Conservation (phyloP, 2,888 invertebrate genomes). For the Trichogramma evanescens region DNA sequence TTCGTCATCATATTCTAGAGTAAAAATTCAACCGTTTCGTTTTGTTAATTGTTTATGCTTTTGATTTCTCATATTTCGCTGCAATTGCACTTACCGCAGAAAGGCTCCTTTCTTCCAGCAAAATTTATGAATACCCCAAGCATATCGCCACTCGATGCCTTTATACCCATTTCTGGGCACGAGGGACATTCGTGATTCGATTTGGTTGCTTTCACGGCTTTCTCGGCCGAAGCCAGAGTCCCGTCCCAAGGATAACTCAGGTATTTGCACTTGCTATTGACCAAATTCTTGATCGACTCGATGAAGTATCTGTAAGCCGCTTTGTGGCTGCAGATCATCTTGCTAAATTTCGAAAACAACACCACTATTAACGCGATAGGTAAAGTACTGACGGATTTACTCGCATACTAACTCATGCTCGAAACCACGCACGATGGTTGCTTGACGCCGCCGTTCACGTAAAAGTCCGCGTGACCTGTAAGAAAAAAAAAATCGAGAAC, state of each 20-base stretch:
- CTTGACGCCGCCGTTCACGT: slow-evolving; percentile 60
- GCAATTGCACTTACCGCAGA: too few species aligned
- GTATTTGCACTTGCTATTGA: background rate
- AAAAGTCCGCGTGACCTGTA: slow-evolving; percentile 56
- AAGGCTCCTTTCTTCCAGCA: too few species aligned
- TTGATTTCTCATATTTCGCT: too few species aligned
- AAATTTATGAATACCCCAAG: too few species aligned
- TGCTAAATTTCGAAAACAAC: slow-evolving; percentile 23
- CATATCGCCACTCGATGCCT: background rate
- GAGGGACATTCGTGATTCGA: background rate
- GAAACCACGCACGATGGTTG: slow-evolving; percentile 48
- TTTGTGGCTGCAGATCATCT: slow-evolving; percentile 57
- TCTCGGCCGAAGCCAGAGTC: slow-evolving; percentile 2
- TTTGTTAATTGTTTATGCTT: too few species aligned
- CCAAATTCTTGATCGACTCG: slow-evolving; percentile 46
- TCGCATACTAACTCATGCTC: background rate
- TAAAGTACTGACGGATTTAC: slow-evolving; percentile 27
- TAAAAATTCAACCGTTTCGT: too few species aligned
- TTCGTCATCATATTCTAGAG: too few species aligned
- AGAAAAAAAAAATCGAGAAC: too few species aligned
- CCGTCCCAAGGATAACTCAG: slow-evolving; percentile 15
- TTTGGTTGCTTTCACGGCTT: background rate
- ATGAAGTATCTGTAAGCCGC: slow-evolving; percentile 55
- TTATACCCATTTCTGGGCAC: slow-evolving; percentile 15
- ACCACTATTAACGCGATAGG: too few species aligned